phyloP scores from a whole-genome alignment of 1,140 invertebrate species.

The Euglossa dilemma region DNA sequence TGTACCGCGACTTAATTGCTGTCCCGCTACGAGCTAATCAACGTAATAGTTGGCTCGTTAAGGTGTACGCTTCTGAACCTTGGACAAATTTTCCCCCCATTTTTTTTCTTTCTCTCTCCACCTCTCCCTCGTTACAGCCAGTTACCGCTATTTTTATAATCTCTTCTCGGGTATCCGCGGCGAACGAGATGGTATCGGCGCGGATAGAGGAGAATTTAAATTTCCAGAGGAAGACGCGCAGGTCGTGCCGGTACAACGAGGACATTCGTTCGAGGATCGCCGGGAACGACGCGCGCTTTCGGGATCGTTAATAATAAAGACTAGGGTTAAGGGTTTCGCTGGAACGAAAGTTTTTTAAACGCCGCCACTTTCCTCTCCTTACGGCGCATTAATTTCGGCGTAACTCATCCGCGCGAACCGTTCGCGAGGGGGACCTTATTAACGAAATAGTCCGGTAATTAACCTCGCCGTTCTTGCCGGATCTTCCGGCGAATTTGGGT shows the following conservation, averaged over 20 bases:
- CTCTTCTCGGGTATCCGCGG: conserved; percentile 25
- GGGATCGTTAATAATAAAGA: neutral
- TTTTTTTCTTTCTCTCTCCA: neutral
- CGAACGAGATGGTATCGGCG: conserved; percentile 51
- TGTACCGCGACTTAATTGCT: conserved; percentile 23
- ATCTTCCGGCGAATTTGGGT: conserved; percentile 20
- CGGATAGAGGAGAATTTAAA: conserved; percentile 44
- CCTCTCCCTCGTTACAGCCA: conserved; percentile 11
- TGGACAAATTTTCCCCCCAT: neutral
- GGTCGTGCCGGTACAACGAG: neutral
- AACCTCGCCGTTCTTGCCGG: conserved; percentile 15
- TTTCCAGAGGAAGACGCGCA: conserved; percentile 24
- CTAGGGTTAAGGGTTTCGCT: conserved; percentile 4
- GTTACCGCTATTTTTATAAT: conserved; percentile 58
- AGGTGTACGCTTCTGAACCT: neutral
- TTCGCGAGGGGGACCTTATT: conserved; percentile 5
- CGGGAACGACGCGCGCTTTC: neutral
- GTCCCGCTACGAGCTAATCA: conserved; percentile 33
- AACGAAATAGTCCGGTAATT: conserved; percentile 32
- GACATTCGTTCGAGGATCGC: neutral
- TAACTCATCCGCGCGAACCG: neutral
- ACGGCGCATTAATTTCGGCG: conserved; percentile 13
- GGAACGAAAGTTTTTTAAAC: neutral
- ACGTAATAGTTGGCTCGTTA: conserved; percentile 47
- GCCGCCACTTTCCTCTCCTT: neutral